Base-by-base conservation (phyloP, 2,113 vertebrate species). In the Pelobates fuscus region DNA sequence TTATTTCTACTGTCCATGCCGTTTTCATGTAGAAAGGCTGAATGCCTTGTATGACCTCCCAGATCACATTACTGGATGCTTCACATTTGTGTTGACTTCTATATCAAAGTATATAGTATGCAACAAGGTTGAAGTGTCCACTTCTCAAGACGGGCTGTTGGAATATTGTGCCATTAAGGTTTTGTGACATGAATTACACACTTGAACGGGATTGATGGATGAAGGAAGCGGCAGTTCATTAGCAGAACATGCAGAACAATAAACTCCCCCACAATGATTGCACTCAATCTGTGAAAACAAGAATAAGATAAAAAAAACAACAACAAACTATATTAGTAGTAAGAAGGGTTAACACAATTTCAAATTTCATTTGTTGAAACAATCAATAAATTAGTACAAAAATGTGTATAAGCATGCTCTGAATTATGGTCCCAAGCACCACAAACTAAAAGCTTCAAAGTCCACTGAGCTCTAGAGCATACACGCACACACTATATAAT, bases 191-290 rank as follows among this genome's bases (percentile, higher is more conserved):
- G 82, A 27, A 1, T 85, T 82, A 68, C 96, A 98, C 25, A 97
- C 94, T 0, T 75, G 82, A 83, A 95, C 91, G 0, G 95, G 96
- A 67, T 93, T 86, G 64, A 97, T 96, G 69, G 94, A 98, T 8
- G 96, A 97, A 0, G 96, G 95, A 2, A 98, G 85, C 0, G 95
- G 97, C 79, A 97, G 86, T 85, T 95, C 89, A 0, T 95, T 89
- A 2, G 79, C 82, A 0, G 93, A 89, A 8, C 96, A 98, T 78
- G 82, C 81, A 58, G 89, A 82, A 10, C 95, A 98, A 90, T 96
- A 95, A 27, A 84, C 78, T 0, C 89, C 92, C 0, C 80, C 79
- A 18, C 95, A 97, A 89, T 95, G 94, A 86, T 92, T 93, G 79
- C 96, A 98, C 24, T 68, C 79, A 41, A 84, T 94, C 96, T 98